phyloP scores from a whole-genome alignment of 2,888 invertebrate species.

The Mythimna vitellina region DNA sequence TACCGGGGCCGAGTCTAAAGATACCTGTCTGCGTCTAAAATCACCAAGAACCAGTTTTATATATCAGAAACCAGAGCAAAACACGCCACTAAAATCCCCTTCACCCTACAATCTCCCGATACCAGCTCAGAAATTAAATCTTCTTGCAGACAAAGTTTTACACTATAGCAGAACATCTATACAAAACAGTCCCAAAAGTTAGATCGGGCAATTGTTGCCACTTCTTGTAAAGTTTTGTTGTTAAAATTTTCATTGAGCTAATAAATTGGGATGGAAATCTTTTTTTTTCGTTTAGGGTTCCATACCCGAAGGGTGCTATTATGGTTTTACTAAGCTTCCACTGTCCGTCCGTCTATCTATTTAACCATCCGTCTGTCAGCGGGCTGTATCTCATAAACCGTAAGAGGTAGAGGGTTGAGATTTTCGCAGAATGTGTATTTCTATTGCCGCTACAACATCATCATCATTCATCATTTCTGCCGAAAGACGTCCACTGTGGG shows the following conservation, averaged over 20 bases:
- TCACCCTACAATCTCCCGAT: not conserved
- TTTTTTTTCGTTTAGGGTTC: constrained; percentile 41
- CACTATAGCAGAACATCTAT: constrained; percentile 28
- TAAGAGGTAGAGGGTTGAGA: too few relatives aligned
- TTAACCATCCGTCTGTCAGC: too few relatives aligned
- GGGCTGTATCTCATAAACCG: too few relatives aligned
- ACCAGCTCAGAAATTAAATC: constrained; percentile 24
- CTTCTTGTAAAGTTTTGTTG: constrained; percentile 5
- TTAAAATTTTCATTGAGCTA: constrained; percentile 31
- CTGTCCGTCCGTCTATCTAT: too few relatives aligned
- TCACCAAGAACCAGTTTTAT: not conserved
- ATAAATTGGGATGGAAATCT: constrained; percentile 41
- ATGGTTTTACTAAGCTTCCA: too few relatives aligned
- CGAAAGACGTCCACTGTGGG: too few relatives aligned
- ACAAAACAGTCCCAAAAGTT: constrained; percentile 35
- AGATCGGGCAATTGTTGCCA: too few relatives aligned
- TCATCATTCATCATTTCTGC: too few relatives aligned
- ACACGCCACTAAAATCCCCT: not conserved
- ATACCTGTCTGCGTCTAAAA: not conserved
- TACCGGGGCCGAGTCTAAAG: too few relatives aligned
- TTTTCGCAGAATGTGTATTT: too few relatives aligned
- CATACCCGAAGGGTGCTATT: too few relatives aligned
- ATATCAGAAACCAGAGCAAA: not conserved
- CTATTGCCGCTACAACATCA: too few relatives aligned
- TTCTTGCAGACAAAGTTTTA: constrained; percentile 15